Evolutionary conservation across 2,888 invertebrate species (phyloP).

Genomic region (Sceliomorpha sp.): DNA sequence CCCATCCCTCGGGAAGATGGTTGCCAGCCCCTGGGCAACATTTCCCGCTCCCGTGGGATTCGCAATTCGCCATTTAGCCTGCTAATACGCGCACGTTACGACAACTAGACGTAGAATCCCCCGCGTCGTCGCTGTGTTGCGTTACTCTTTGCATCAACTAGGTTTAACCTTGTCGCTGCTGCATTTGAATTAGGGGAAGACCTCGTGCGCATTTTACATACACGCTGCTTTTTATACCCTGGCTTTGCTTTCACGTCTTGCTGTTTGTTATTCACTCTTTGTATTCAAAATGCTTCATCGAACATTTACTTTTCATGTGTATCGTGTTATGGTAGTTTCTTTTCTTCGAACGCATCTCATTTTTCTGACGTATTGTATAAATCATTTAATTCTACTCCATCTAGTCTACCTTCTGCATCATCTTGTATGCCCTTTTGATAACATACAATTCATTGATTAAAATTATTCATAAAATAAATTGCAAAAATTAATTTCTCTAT

Average conservation of each 20-base stretch:
- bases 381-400: no score
- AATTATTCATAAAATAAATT: no score
- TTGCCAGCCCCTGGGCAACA: slow-evolving; percentile 67
- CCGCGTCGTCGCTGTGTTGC: slow-evolving; percentile 23
- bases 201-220: not conserved
- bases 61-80: slow-evolving; percentile 67
- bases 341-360: not conserved
- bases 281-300: slow-evolving; percentile 37
- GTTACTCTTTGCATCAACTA: slow-evolving; percentile 55
- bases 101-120: slow-evolving; percentile 39
- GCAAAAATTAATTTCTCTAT: no score
- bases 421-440: no score
- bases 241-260: slow-evolving; percentile 37
- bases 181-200: slow-evolving; percentile 47
- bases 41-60: slow-evolving; percentile 66
- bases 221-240: slow-evolving; percentile 34
- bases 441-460: no score
- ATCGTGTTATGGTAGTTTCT: slow-evolving; percentile 16
- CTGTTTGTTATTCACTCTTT: slow-evolving; percentile 42
- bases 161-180: slow-evolving; percentile 50
- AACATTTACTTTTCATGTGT: slow-evolving; percentile 19
- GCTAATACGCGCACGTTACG: slow-evolving; percentile 68
- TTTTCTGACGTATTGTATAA: no score
- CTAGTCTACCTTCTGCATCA: no score
- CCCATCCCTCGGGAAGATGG: slow-evolving; percentile 70